These are phyloP conservation scores for Argyresthia albistria DNA, from an alignment of 2,888 invertebrate genomes.

Conservation along the genomic window DNA sequence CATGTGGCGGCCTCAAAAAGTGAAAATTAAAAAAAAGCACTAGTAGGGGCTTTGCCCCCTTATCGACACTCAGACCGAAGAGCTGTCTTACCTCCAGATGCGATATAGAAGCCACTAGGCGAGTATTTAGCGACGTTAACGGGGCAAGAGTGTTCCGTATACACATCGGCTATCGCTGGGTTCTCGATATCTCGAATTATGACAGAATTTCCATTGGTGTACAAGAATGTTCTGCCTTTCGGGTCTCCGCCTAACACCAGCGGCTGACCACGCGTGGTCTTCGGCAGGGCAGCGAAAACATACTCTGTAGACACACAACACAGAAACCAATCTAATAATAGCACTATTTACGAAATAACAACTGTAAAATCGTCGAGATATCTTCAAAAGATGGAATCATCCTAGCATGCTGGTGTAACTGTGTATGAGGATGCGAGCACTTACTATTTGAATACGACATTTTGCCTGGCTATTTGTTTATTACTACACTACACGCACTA, in stretches of 20 bases:
- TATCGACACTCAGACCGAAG: too few relatives aligned
- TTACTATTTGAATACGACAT: constrained; percentile 68
- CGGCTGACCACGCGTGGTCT: constrained; percentile 94
- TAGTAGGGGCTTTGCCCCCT: too few relatives aligned
- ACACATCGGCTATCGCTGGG: constrained; percentile 94
- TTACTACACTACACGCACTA: constrained; percentile 33
- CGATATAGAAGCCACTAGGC: constrained; percentile 98
- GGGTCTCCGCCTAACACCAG: constrained; percentile 96
- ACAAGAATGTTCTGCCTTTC: constrained; percentile 96
- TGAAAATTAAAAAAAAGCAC: too few relatives aligned
- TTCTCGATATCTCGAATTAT: constrained; percentile 98
- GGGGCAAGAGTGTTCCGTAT: constrained; percentile 96
- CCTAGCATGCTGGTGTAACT: too few relatives aligned
- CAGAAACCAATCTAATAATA: background rate
- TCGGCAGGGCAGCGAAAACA: constrained; percentile 93
- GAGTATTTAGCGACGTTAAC: constrained; percentile 99
- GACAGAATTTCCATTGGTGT: constrained; percentile 97
- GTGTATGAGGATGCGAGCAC: constrained; percentile 21
- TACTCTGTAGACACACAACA: constrained; percentile 74
- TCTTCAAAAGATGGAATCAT: too few relatives aligned
- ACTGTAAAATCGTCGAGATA: background rate
- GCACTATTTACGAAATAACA: background rate
- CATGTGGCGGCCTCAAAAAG: too few relatives aligned
- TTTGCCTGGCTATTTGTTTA: constrained; percentile 35
- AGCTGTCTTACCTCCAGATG: constrained; percentile 88